These are phyloP conservation scores for Tipula vernalis DNA, from an alignment of 2,888 invertebrate genomes.

Conservation along the genomic window DNA sequence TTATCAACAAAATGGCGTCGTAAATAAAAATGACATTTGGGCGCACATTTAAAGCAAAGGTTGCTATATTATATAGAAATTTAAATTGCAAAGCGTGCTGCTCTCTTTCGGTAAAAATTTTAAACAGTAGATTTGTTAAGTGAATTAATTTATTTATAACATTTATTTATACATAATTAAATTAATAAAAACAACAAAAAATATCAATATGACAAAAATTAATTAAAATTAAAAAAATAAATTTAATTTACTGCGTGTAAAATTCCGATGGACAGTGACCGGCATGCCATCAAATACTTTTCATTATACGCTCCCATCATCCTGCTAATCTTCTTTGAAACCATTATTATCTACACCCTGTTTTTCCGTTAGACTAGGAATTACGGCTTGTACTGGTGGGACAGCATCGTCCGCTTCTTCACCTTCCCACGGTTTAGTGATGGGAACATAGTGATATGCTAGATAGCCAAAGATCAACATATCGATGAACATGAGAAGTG, in stretches of 20 bases:
- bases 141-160: not conserved
- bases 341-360: not conserved
- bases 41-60: no score
- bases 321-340: not conserved
- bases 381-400: not conserved
- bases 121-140: not conserved
- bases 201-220: slow-evolving; percentile 8
- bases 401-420: not conserved
- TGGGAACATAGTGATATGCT: slow-evolving; percentile 57
- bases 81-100: no score
- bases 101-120: no score
- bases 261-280: not conserved
- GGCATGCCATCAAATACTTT: slow-evolving; percentile 5
- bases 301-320: not conserved
- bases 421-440: not conserved
- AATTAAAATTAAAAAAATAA: not conserved
- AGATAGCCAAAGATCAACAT: slow-evolving; percentile 72
- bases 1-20: not conserved
- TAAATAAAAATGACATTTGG: not conserved
- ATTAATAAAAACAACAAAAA: not conserved
- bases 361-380: not conserved
- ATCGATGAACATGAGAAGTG: slow-evolving; percentile 72
- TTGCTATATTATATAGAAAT: no score
- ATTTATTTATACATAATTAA: not conserved
- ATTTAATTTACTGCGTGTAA: not conserved